Conservation (phyloP, 30 jellyfish, hydroid and myxozoan species). For the Hydra vulgaris region DNA sequence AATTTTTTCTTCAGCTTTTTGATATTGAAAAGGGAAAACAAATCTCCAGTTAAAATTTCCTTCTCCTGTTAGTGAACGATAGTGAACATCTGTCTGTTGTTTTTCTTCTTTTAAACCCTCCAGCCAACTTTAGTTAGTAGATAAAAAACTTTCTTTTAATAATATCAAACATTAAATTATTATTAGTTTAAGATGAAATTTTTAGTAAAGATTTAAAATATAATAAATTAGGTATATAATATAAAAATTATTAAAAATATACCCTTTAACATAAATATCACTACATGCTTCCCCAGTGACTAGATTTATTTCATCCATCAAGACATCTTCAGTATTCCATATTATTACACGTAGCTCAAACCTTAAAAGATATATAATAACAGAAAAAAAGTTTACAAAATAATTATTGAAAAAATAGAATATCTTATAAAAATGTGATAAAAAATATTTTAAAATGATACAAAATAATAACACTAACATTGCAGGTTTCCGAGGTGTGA, state of each 20-base stretch:
- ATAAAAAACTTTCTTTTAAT: too few relatives aligned
- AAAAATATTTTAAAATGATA: too few relatives aligned
- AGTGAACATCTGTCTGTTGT: not conserved
- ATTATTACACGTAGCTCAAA: constrained; percentile 32
- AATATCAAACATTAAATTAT: not conserved
- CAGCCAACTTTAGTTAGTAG: not conserved
- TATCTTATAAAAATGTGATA: too few relatives aligned
- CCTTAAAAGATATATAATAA: too few relatives aligned
- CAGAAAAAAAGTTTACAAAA: too few relatives aligned
- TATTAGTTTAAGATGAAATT: too few relatives aligned
- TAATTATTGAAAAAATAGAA: too few relatives aligned
- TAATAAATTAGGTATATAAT: too few relatives aligned
- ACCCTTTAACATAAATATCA: constrained; percentile 41
- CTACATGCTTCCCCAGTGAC: constrained; percentile 20
- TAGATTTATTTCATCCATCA: constrained; percentile 6
- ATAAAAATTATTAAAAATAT: not conserved
- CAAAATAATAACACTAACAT: too few relatives aligned
- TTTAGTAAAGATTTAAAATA: not conserved
- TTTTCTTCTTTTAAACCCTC: not conserved
- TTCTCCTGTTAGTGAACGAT: not conserved
- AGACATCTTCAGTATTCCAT: constrained; percentile 36
- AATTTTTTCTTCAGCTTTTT: constrained; percentile 31
- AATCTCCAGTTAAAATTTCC: constrained; percentile 31
- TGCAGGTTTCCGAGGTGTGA: too few relatives aligned
- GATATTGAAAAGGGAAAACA: constrained; percentile 14